phyloP scores from a whole-genome alignment of 1,140 invertebrate genomes.

The Pantala flavescens region DNA sequence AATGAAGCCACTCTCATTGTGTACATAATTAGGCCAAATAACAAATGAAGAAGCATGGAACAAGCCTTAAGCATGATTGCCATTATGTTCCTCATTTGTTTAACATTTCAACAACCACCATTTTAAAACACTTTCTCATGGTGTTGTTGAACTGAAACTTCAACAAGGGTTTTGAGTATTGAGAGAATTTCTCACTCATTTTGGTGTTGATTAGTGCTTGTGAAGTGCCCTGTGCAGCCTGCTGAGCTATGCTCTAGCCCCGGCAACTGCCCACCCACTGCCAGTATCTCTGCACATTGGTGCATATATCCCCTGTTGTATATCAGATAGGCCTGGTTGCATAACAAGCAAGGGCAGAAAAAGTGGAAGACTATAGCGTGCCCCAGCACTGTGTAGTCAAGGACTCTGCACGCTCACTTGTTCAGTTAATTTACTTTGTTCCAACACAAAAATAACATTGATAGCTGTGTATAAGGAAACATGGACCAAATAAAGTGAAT shows the following conservation, averaged over 20 bases:
- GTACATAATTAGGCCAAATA: slow-evolving; percentile 7
- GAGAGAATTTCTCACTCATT: background rate
- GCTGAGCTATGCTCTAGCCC: background rate
- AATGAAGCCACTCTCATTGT: background rate
- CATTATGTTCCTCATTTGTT: slow-evolving; percentile 10
- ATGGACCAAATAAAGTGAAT: slow-evolving; percentile 17
- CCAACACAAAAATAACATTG: slow-evolving; percentile 14
- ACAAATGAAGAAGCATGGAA: slow-evolving; percentile 5
- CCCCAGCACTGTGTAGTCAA: slow-evolving; percentile 9
- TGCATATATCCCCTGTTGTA: background rate
- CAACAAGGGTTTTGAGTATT: background rate
- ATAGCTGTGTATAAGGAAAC: slow-evolving; percentile 16
- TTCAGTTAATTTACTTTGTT: slow-evolving; percentile 12
- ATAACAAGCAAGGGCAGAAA: background rate
- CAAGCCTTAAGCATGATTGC: slow-evolving; percentile 5
- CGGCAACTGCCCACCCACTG: background rate
- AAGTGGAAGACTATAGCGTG: background rate
- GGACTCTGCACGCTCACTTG: slow-evolving; percentile 14
- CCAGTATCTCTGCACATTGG: background rate
- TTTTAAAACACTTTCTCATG: background rate
- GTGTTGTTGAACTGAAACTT: slow-evolving; percentile 6
- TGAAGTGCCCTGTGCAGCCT: slow-evolving; percentile 2
- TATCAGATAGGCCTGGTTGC: slow-evolving; percentile 3
- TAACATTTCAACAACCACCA: slow-evolving; percentile 1
- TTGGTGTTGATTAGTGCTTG: background rate